Evolutionary conservation across 2,113 vertebrate species (phyloP), one percentile per base, ranked within the genome.

Genomic region (Prionailurus bengalensis): DNA sequence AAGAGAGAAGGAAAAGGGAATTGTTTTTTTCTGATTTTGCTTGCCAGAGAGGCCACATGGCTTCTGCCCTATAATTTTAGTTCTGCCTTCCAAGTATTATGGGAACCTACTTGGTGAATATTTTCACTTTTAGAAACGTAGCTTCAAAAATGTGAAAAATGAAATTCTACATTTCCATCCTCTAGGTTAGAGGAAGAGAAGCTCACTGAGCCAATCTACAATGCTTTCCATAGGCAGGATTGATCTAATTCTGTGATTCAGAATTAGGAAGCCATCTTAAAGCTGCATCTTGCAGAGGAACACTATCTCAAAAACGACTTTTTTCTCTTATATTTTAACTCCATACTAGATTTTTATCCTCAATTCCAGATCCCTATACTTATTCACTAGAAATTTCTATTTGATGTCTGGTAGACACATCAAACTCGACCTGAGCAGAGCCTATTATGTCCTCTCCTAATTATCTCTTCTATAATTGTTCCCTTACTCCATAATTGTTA

Each of bases 111-210:
- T 73, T 45, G 45, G 23, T 81, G 6, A 76, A 33, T 27, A 10
- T 55, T 82, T 31, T 61, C 58, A 42, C 25, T 87, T 82, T 74
- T 42, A 51, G 42, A 96, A 92, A 82, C 13, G 68, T 91, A 92
- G 16, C 55, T 87, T 87, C 7, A 51, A 5, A 33, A 76, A 9
- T 51, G 1, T 82, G 33, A 58, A 9, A 76, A 92, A 42, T 68
- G 36, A 88, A 12, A 27, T 61, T 82, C 76, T 58, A 51, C 27
- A 21, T 74, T 68, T 39, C n/a, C 13, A 33, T 73, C 33, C 66
- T 42, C 68, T 82, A 58, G 7, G 45, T 53, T 36, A 93, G 15
- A 65, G 36, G 65, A 85, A 85, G 25, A 33, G 36, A 71, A 39
- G 7, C 8, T 66, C n/a, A 73, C 65, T 17, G 15, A 78, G 14